These are phyloP conservation scores for Oscheius onirici DNA, from an alignment of 2,888 invertebrate genomes.

Conservation along the genomic window DNA sequence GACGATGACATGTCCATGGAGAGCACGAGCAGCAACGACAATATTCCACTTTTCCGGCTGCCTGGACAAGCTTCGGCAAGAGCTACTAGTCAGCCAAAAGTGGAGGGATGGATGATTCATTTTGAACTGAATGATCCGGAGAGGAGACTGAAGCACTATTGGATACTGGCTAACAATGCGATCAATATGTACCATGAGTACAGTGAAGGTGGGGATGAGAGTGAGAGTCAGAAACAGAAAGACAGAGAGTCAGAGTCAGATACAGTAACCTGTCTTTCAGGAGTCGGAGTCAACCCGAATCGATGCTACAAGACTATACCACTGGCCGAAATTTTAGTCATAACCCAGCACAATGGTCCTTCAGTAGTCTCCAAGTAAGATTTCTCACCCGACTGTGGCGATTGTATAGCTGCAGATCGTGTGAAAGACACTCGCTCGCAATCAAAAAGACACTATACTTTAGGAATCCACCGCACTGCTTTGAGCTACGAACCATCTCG, in stretches of 20 bases:
- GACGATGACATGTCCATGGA: conserved; percentile 20
- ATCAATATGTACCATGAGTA: conserved; percentile 69
- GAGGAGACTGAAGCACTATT: conserved; percentile 69
- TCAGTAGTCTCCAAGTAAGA: conserved; percentile 52
- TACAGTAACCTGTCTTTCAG: conserved; percentile 23
- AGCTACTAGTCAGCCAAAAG: conserved; percentile 44
- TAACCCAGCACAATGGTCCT: conserved; percentile 66
- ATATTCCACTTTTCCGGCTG: conserved; percentile 51
- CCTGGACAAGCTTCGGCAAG: conserved; percentile 56
- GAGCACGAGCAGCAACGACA: conserved; percentile 36
- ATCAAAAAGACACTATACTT: background rate
- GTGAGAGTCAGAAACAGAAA: too few relatives aligned
- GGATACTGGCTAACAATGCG: conserved; percentile 66
- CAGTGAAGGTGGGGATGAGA: conserved; percentile 59
- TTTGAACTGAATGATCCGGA: conserved; percentile 63
- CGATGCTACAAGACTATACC: conserved; percentile 64
- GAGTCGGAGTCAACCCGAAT: conserved; percentile 59
- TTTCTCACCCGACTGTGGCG: background rate
- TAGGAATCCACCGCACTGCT: conserved; percentile 69
- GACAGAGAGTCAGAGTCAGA: too few relatives aligned
- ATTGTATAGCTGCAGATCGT: background rate
- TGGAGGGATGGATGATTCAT: conserved; percentile 72
- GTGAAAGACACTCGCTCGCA: background rate
- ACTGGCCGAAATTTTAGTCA: conserved; percentile 65
- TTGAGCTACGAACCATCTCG: conserved; percentile 68